A percentile compares a stretch with the other conserved stretches of the same genome.
Conservation (phyloP, 1,140 invertebrate genomes). For the Helicoverpa zea region DNA sequence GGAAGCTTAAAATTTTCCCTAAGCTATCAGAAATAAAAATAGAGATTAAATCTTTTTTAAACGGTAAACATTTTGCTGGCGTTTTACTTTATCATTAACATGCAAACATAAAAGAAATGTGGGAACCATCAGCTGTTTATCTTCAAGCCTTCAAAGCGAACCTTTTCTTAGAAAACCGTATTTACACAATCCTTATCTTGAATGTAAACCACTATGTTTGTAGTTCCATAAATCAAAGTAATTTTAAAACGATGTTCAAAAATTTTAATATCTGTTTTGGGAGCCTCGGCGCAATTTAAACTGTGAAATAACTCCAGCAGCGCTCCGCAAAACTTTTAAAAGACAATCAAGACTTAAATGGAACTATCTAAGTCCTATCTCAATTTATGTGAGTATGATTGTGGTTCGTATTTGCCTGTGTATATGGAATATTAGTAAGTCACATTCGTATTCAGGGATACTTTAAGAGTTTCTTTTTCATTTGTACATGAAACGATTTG, state of each 20-base stretch:
- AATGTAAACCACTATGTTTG: background rate
- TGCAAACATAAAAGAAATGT: background rate
- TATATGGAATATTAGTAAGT: background rate
- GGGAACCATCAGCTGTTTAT: slow-evolving; percentile 14
- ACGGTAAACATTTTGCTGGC: background rate
- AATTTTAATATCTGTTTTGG: slow-evolving; percentile 9
- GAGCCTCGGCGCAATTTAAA: slow-evolving; percentile 8
- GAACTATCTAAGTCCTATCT: slow-evolving; percentile 25
- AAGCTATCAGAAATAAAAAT: background rate
- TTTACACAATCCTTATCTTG: background rate
- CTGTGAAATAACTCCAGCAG: slow-evolving; percentile 14
- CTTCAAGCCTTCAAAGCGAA: background rate
- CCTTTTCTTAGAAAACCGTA: background rate
- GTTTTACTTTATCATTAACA: background rate
- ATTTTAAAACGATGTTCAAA: background rate
- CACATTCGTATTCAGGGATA: no score
- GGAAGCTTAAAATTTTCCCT: background rate
- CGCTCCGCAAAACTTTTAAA: slow-evolving; percentile 3
- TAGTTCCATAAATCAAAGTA: background rate
- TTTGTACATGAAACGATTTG: no score
- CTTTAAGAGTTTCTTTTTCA: no score
- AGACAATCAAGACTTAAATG: slow-evolving; percentile 33
- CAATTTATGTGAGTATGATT: background rate
- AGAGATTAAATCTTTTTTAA: background rate
- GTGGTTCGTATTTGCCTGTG: background rate